Conservation (phyloP, 2,113 vertebrate genomes). For the Verasper variegatus region DNA sequence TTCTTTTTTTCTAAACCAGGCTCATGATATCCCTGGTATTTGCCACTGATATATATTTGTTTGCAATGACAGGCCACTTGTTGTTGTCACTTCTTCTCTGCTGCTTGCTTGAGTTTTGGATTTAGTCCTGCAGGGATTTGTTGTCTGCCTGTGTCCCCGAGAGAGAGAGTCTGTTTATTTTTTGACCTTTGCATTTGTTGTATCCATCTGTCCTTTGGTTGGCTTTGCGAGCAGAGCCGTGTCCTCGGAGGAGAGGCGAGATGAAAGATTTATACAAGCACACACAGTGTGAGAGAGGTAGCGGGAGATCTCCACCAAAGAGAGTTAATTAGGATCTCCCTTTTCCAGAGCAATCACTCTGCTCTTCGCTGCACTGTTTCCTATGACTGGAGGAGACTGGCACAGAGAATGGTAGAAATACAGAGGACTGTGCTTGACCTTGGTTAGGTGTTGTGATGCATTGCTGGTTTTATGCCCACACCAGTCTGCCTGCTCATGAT, state of each 20-base stretch:
- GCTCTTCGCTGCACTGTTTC: slow-evolving; percentile 75
- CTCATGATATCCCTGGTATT: slow-evolving; percentile 2
- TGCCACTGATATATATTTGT: slow-evolving; percentile 1
- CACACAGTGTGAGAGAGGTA: slow-evolving; percentile 39
- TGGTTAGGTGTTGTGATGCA: slow-evolving; percentile 66
- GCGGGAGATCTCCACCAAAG: slow-evolving; percentile 67
- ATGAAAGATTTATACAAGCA: slow-evolving; percentile 74
- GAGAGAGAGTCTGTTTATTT: slow-evolving; percentile 70
- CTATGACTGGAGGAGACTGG: slow-evolving; percentile 34
- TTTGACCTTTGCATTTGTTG: slow-evolving; percentile 76
- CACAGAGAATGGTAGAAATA: slow-evolving; percentile 35
- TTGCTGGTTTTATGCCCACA: slow-evolving; percentile 60
- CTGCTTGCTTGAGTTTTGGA: slow-evolving; percentile 26
- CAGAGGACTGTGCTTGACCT: slow-evolving; percentile 68
- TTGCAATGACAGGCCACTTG: slow-evolving; percentile 7
- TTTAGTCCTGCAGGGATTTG: slow-evolving; percentile 25
- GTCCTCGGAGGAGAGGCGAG: slow-evolving; percentile 65
- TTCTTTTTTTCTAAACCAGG: slow-evolving; percentile 7
- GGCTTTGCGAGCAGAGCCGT: slow-evolving; percentile 50
- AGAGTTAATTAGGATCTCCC: slow-evolving; percentile 79
- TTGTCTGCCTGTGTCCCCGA: slow-evolving; percentile 35
- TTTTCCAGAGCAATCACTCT: slow-evolving; percentile 72
- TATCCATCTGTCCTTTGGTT: slow-evolving; percentile 63
- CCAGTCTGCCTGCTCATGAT: slow-evolving; percentile 65
- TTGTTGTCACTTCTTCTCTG: slow-evolving; percentile 15